Evolutionary conservation across 2,113 vertebrate genomes (phyloP), one percentile per base, ranked within the genome.

Genomic region (Maccullochella peelii): DNA sequence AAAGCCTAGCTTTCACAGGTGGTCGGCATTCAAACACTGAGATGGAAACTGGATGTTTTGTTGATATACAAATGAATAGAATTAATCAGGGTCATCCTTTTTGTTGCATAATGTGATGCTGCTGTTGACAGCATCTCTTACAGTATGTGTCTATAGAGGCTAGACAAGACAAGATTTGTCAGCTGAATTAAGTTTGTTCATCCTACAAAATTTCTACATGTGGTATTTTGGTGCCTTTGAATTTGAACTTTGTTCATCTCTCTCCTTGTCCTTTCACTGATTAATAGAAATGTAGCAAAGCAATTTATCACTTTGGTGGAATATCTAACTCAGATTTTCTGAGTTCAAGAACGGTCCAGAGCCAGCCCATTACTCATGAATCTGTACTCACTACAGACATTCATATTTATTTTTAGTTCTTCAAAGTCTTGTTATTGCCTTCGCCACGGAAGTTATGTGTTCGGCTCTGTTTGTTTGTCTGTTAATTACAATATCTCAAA

Each of bases 81-180:
- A 59, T 79, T 63, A 49, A 79, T 82, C 68, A 82, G n/a, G 65
- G 21, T 61, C 57, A 52, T 68, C 42, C 8, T 73, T 63, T 38
- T 30, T 74, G 49, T 40, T 81, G 58, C n/a, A 52, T 65, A 40
- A 67, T 50, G 49, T 33, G 44, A 55, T 58, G 20, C 14, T 49
- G 50, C 25, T 58, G 54, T 72, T 83, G 71, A 67, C 49, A 20
- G 57, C 33, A 57, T 52, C 44, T 75, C 55, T 38, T 21, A 18
- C n/a, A 57, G 9, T 61, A 30, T n/a, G 12, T 30, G 5, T 76
- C 21, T 5, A 6, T n/a, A 1, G 27, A 58, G 49, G 65, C n/a
- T 21, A 20, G 6, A 71, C 16, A 12, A 63, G 42, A 54, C 57
- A 2, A 23, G 55, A 27, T 20, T 25, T 50, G 21, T 69, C 18